Evolutionary conservation across 2,113 vertebrate genomes (phyloP), one percentile per base, ranked within the genome.

Genomic region (Malurus cyaneus): DNA sequence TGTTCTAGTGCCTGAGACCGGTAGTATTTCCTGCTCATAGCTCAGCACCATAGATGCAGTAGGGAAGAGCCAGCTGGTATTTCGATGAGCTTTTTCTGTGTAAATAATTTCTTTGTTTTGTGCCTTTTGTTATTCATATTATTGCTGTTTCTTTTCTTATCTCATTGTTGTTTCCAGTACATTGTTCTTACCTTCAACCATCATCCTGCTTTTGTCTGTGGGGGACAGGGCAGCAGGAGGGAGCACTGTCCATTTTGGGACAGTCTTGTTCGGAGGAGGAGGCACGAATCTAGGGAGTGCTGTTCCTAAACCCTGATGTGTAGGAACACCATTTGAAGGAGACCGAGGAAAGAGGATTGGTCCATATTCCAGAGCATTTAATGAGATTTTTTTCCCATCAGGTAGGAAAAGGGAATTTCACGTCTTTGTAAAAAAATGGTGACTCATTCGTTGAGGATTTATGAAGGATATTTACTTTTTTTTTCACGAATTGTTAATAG

Each of bases 371-470:
- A 70, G 50, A 61, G 28, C 81, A 74, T 60, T 93, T 93, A 89
- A 72, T 86, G 17, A 2, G 12, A 7, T 31, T 94, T 70, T 44
- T 85, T 64, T 46, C 79, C 65, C 65, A 72, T 46, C 65, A 88
- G 41, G 64, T 20, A 93, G 66, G 77, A 60, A 93, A 94, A 91
- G 39, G 72, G 65, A 92, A 95, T 96, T 11, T 77, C 69, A 95
- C 39, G 67, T 69, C 78, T 93, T 93, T 86, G 65, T 76, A 91
- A 93, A 94, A 95, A 70, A 96, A 81, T 25, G 39, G 69, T 86
- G 56, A 74, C 73, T 96, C 90, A 95, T 96, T 91, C 87, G 65
- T 93, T 97, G 93, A 96, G 74, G 78, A 94, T 96, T 96, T 95
- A 91, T 93, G 88, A 92, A 95, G 77, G 84, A 87, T 32, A 11